Conservation (phyloP, 2,888 invertebrate genomes). For the Cecidostiba fungosa region DNA sequence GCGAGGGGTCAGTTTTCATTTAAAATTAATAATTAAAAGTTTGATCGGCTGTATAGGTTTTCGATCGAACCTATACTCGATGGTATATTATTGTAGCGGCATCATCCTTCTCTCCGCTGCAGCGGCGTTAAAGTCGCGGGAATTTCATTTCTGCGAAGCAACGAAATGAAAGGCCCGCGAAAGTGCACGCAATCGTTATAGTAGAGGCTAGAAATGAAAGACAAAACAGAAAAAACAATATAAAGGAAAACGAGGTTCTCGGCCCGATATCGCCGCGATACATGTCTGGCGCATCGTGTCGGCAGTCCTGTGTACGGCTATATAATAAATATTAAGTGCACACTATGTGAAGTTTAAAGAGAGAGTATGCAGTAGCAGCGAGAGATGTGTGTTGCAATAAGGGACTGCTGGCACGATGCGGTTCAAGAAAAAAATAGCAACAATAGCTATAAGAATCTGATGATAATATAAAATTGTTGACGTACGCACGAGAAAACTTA, state of each 20-base stretch:
- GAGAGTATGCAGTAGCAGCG: too few species aligned
- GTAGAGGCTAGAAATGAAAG: constrained; percentile 20
- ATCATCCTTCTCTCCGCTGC: neutral
- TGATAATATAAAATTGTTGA: neutral
- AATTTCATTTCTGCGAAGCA: constrained; percentile 14
- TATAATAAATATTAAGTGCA: too few species aligned
- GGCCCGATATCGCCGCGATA: constrained; percentile 27
- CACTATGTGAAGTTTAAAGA: too few species aligned
- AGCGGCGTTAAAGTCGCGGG: neutral
- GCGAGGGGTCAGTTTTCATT: constrained; percentile 13
- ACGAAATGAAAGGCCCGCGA: constrained; percentile 21
- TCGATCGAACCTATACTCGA: constrained; percentile 1
- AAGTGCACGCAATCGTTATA: neutral
- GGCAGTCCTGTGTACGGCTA: constrained; percentile 13
- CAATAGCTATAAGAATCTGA: neutral
- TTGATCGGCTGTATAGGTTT: constrained; percentile 18
- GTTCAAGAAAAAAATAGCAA: constrained; percentile 30
- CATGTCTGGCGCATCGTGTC: constrained; percentile 23
- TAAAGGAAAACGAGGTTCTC: constrained; percentile 42
- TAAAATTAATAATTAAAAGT: constrained; percentile 39
- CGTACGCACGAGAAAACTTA: constrained; percentile 57
- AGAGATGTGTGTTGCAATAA: too few species aligned
- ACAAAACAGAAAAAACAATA: constrained; percentile 23
- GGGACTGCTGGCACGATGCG: neutral
- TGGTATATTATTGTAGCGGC: too few species aligned